Conservation (phyloP, 2,888 invertebrate genomes). For the Antheraea assamensis region DNA sequence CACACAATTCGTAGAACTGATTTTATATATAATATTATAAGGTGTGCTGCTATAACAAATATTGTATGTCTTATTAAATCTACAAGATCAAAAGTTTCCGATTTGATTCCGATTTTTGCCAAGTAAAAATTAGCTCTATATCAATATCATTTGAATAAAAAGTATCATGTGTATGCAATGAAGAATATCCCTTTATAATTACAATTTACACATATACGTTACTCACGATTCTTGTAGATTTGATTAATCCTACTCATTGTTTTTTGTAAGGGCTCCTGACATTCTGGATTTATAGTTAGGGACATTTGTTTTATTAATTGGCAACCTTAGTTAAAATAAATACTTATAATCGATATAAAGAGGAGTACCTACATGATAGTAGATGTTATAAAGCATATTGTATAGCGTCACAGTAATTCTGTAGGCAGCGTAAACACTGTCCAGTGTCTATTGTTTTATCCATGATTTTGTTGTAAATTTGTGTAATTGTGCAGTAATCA, state of each 20-base stretch:
- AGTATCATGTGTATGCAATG: too few relatives aligned
- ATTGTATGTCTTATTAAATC: too few relatives aligned
- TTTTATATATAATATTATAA: too few relatives aligned
- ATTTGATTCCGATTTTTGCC: background rate
- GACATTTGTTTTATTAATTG: background rate
- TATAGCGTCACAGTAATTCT: background rate
- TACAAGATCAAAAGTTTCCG: background rate
- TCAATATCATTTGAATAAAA: too few relatives aligned
- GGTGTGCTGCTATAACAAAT: too few relatives aligned
- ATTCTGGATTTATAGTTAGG: background rate
- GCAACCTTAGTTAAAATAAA: background rate
- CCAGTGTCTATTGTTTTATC: background rate
- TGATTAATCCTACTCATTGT: background rate
- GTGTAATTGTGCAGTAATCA: background rate
- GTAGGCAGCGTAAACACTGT: too few relatives aligned
- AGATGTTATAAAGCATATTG: background rate
- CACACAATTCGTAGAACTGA: too few relatives aligned
- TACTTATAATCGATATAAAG: background rate
- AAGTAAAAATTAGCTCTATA: background rate
- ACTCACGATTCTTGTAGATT: too few relatives aligned
- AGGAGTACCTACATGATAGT: background rate
- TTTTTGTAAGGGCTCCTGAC: too few relatives aligned
- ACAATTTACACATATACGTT: too few relatives aligned
- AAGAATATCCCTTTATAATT: too few relatives aligned
- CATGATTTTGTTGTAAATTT: background rate